phyloP scores from a whole-genome alignment of 2,888 invertebrate genomes.

The Epistrophella euchroma region DNA sequence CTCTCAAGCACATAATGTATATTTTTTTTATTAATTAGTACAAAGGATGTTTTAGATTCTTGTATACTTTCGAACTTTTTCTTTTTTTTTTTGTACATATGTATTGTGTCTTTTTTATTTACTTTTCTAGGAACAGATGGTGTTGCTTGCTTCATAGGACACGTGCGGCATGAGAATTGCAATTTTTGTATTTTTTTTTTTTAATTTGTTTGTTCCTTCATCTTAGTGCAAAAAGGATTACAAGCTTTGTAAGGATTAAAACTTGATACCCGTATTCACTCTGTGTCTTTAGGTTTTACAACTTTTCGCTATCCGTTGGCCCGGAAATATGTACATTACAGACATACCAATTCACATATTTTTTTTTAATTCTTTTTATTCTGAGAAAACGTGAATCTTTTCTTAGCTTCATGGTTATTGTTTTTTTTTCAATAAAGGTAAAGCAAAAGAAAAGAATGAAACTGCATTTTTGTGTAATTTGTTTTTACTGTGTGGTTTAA shows the following conservation, averaged over 20 bases:
- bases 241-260: constrained; percentile 39
- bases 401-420: constrained; percentile 17
- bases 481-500: not conserved
- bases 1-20: constrained; percentile 42
- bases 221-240: constrained; percentile 32
- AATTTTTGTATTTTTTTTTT: constrained; percentile 19
- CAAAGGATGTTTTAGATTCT: constrained; percentile 50
- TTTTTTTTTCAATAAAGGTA: not conserved
- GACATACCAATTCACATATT: not conserved
- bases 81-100: not conserved
- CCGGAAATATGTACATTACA: constrained; percentile 19
- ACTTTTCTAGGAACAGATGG: constrained; percentile 35
- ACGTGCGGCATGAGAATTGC: constrained; percentile 54
- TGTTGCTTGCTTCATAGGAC: constrained; percentile 10
- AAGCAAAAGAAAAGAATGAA: not conserved
- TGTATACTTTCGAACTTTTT: not conserved
- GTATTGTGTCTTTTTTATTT: constrained; percentile 15
- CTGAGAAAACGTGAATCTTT: not conserved
- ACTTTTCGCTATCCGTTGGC: constrained; percentile 13
- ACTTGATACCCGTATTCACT: not conserved
- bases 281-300: constrained; percentile 14
- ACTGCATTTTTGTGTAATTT: too few species aligned
- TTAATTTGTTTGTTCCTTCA: constrained; percentile 13
- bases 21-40: constrained; percentile 71
- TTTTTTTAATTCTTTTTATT: not conserved